These are phyloP conservation scores for Subacronicta megacephala DNA, from an alignment of 2,888 invertebrate genomes.

Conservation along the genomic window DNA sequence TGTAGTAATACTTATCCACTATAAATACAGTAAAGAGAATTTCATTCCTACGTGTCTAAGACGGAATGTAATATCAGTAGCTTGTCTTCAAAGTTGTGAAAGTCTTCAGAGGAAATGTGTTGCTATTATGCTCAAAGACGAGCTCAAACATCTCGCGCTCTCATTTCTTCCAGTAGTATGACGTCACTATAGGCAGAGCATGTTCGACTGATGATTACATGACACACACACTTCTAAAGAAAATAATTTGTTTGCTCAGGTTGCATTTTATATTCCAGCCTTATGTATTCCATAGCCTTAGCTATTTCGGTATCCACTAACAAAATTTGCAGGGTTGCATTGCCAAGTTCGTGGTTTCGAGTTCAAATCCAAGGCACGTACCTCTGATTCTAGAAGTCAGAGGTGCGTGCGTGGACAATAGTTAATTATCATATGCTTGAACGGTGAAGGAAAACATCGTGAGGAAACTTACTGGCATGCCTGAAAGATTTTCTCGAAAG, in stretches of 20 bases:
- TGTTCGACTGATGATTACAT: background rate
- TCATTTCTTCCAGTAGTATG: conserved; percentile 3
- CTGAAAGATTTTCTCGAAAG: no score
- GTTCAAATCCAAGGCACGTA: no score
- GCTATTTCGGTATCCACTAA: background rate
- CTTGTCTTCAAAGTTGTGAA: conserved; percentile 7
- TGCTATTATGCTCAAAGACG: conserved; percentile 13
- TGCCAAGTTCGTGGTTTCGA: no score
- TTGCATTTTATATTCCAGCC: background rate
- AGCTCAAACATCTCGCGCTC: background rate
- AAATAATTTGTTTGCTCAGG: background rate
- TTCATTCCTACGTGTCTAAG: background rate
- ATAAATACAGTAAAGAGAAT: background rate
- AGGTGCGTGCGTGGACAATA: no score
- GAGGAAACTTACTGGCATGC: no score
- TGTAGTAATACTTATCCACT: no score
- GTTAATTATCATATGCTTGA: no score
- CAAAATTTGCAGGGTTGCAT: no score
- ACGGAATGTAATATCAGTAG: conserved; percentile 9
- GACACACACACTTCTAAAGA: no score
- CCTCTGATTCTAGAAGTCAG: no score
- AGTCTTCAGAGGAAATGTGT: conserved; percentile 16
- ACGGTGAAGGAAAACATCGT: no score
- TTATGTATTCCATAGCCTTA: no score
- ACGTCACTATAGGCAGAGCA: background rate